Base-by-base conservation (phyloP, 2,888 invertebrate species). In the Tethea ocularis region DNA sequence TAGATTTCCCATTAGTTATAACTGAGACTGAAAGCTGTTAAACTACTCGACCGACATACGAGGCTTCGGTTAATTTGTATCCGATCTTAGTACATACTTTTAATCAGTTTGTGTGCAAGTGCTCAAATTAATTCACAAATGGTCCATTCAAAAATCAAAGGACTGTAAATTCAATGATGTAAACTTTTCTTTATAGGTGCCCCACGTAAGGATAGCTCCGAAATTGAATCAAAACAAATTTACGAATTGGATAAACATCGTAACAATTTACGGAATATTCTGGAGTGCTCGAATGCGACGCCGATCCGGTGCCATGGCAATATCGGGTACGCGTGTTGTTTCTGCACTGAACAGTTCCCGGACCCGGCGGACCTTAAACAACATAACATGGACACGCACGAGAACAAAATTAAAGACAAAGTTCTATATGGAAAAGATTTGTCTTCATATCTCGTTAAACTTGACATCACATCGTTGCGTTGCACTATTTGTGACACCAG, bases 211-310 rank as follows among this genome's bases (percentile, higher is more conserved):
- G 53, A 17, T n/a, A 17, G 20, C n/a, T 33, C 13, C 2, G 13
- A 33, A 33, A 33, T 33, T 33, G 6, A 41, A 41, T 17, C 41
- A 7, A 5, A 41, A 41, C n/a, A n/a, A n/a, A 17, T 46, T 11
- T 51, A 55, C 3, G 71, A 72, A 61, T 53, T 74, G 29, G 22
- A 46, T n/a, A 84, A 84, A 61, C 86, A 86, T 56, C 66, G 74
- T 20, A 65, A 66, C 52, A 88, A 88, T 59, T 65, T 84, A 26
- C 69, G 69, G 61, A 75, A 72, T 38, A 78, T 89, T 17, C 59
- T 88, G 1, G 58, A 65, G 15, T 72, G 75, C 64, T 80, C 87
- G 0, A 88, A 87, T 56, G 87, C 87, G 0, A 88, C 88, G 2
- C 87, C 88, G 0, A 82, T 89, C 24, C 68, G 78, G 26, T 71